Evolutionary conservation across 2,113 vertebrate genomes (phyloP).

Genomic region (Carassius auratus): DNA sequence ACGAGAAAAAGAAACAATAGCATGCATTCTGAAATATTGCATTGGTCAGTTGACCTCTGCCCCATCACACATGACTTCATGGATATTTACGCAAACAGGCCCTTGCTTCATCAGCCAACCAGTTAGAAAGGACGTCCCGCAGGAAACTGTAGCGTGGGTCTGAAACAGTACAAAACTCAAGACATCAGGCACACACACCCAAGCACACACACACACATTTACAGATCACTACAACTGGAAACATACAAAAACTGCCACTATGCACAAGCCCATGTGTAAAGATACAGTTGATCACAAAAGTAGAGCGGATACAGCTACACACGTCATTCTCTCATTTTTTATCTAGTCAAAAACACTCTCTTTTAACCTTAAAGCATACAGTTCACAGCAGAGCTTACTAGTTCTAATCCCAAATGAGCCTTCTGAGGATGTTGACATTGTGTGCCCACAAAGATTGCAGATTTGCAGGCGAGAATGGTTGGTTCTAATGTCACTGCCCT

Average conservation of each 20-base stretch:
- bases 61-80: constrained; percentile 42
- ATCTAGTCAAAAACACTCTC: background rate
- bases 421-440: constrained; percentile 43
- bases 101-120: constrained; percentile 31
- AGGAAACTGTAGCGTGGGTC: constrained; percentile 56
- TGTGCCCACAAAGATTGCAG: constrained; percentile 28
- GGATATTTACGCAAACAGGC: constrained; percentile 54
- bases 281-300: background rate
- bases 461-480: constrained; percentile 24
- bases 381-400: constrained; percentile 9
- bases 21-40: constrained; percentile 40
- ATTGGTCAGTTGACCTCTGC: constrained; percentile 52
- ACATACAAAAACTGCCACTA: background rate
- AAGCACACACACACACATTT: constrained; percentile 11
- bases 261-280: background rate
- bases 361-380: background rate
- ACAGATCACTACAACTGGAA: constrained; percentile 22
- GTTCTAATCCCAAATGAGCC: constrained; percentile 14
- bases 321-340: background rate
- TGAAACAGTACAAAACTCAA: constrained; percentile 51
- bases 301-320: background rate
- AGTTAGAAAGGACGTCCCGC: constrained; percentile 55
- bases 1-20: constrained; percentile 58
- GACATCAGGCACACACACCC: constrained; percentile 40
- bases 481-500: constrained; percentile 25